These are phyloP conservation scores for Pelusios castaneus DNA, from an alignment of 2,113 vertebrate genomes.

Conservation along the genomic window DNA sequence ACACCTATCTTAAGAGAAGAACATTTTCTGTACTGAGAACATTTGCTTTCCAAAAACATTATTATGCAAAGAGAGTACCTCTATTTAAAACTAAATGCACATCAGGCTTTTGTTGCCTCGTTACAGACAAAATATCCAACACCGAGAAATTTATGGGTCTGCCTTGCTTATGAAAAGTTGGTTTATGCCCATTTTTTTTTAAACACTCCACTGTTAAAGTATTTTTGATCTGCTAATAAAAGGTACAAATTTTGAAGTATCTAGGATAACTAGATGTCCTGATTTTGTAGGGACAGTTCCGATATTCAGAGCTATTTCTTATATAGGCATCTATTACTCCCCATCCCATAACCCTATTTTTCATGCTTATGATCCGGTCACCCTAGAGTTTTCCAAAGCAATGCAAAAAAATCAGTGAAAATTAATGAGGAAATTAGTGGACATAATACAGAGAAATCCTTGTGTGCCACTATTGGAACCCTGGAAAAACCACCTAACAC, in stretches of 20 bases:
- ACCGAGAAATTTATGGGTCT: slow-evolving; percentile 21
- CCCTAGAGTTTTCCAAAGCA: not conserved
- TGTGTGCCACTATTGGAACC: not conserved
- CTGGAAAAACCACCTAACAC: slow-evolving; percentile 3
- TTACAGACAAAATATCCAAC: slow-evolving; percentile 37
- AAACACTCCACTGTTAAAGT: slow-evolving; percentile 6
- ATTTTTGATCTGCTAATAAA: not conserved
- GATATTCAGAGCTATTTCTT: too few species aligned
- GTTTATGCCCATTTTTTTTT: not conserved
- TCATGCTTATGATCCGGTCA: too few species aligned
- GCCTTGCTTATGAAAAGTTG: not conserved
- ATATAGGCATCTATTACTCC: too few species aligned
- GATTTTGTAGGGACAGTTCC: too few species aligned
- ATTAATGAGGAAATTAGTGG: slow-evolving; percentile 1
- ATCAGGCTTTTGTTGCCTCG: slow-evolving; percentile 37
- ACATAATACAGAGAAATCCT: not conserved
- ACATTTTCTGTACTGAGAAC: slow-evolving; percentile 46
- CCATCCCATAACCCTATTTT: too few species aligned
- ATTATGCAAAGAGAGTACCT: not conserved
- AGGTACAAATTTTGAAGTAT: slow-evolving; percentile 27
- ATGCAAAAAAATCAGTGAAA: not conserved
- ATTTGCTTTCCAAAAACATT: slow-evolving; percentile 69
- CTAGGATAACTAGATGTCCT: not conserved
- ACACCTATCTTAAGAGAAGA: slow-evolving; percentile 37
- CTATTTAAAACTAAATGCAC: slow-evolving; percentile 34